phyloP scores from a whole-genome alignment of 92 coral and sea anemone species.

The Palythoa caribaeorum region DNA sequence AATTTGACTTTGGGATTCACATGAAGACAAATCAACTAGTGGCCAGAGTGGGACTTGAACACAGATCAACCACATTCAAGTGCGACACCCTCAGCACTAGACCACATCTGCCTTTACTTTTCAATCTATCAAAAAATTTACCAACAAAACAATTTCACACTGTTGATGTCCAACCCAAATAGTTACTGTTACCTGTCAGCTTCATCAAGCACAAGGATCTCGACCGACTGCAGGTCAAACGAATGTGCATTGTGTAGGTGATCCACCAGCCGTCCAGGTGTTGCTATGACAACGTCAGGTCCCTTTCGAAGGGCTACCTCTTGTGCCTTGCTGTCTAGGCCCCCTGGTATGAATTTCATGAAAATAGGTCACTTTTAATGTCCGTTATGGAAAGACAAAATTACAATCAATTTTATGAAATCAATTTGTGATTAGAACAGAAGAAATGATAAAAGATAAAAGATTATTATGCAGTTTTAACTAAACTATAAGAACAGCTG shows the following conservation, averaged over 20 bases:
- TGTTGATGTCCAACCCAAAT: background rate
- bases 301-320: conserved; percentile 93
- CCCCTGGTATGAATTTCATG: conserved; percentile 60
- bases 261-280: conserved; percentile 98
- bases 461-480: too few relatives aligned
- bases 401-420: background rate
- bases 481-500: too few relatives aligned
- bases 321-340: conserved; percentile 88
- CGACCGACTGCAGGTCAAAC: conserved; percentile 90
- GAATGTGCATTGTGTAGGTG: conserved; percentile 93
- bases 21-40: too few relatives aligned
- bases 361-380: background rate
- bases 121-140: background rate
- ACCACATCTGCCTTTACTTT: background rate
- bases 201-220: conserved; percentile 94
- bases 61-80: too few relatives aligned
- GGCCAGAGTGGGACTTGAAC: too few relatives aligned
- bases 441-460: too few relatives aligned
- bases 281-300: conserved; percentile 94
- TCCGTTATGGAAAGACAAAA: background rate
- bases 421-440: too few relatives aligned
- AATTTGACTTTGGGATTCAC: too few relatives aligned
- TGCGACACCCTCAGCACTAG: too few relatives aligned
- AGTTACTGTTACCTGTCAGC: conserved; percentile 77
- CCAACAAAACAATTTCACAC: background rate